Evolutionary conservation across 1,140 invertebrate genomes (phyloP).

Genomic region (Aradophagus sp.): DNA sequence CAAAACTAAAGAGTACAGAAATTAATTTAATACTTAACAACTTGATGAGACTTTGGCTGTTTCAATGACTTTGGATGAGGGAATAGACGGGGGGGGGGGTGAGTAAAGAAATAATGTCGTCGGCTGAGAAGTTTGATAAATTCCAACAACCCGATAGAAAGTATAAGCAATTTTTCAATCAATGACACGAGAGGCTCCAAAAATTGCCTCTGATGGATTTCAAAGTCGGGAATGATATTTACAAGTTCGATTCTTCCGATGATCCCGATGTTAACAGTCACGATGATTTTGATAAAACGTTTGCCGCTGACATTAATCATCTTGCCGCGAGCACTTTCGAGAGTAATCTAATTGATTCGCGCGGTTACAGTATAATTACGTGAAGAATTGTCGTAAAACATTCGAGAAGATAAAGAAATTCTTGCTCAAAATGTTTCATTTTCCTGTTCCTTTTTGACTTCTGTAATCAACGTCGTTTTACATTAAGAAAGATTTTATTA

Average conservation of each 20-base stretch:
- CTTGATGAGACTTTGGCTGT: conserved; percentile 10
- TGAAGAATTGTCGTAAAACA: neutral
- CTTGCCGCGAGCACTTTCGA: conserved; percentile 1
- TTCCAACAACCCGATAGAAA: conserved; percentile 24
- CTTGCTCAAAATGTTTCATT: no score
- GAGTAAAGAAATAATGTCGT: conserved; percentile 16
- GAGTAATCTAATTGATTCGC: neutral
- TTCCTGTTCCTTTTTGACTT: no score
- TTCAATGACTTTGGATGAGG: conserved; percentile 6
- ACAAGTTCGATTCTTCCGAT: conserved; percentile 16
- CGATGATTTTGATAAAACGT: conserved; percentile 29
- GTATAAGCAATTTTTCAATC: conserved; percentile 38
- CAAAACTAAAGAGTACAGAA: neutral
- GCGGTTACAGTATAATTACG: neutral
- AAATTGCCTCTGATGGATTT: conserved; percentile 24
- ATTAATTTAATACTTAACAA: conserved; percentile 17
- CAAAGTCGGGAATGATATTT: conserved; percentile 17
- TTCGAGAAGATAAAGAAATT: no score
- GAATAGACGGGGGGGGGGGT: neutral
- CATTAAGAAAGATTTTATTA: no score
- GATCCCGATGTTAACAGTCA: conserved; percentile 15
- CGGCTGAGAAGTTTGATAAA: conserved; percentile 32
- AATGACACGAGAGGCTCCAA: conserved; percentile 20
- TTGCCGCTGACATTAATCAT: conserved; percentile 13
- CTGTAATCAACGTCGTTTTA: no score